Evolutionary conservation across 2,888 invertebrate species (phyloP).

Genomic region (Tetragnatha montana): DNA sequence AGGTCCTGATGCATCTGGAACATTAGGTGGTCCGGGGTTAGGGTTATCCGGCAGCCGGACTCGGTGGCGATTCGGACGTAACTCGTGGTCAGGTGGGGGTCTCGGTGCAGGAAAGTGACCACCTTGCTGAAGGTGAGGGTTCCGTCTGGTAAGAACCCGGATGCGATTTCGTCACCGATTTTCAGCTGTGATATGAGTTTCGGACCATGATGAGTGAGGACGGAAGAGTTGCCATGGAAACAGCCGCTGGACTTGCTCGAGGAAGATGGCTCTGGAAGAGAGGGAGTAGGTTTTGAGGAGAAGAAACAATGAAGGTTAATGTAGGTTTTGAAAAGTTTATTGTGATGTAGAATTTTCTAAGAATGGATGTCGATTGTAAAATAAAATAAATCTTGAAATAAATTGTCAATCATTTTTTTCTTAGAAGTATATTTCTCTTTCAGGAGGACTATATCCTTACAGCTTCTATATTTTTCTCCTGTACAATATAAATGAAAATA

Average conservation of each 20-base stretch:
- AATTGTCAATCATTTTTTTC: too few species aligned
- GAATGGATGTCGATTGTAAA: too few species aligned
- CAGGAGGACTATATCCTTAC: too few species aligned
- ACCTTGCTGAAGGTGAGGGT: slow-evolving; percentile 89
- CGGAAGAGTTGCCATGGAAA: slow-evolving; percentile 87
- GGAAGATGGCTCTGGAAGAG: slow-evolving; percentile 88
- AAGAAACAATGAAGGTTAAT: not conserved
- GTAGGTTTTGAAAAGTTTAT: not conserved
- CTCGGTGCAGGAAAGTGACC: slow-evolving; percentile 90
- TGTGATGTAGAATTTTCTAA: too few species aligned
- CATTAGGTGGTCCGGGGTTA: slow-evolving; percentile 91
- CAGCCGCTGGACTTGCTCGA: slow-evolving; percentile 92
- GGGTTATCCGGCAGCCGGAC: slow-evolving; percentile 84
- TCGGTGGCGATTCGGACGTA: slow-evolving; percentile 80
- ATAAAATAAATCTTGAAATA: too few species aligned
- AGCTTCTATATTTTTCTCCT: too few species aligned
- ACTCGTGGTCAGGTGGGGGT: slow-evolving; percentile 79
- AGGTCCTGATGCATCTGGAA: slow-evolving; percentile 76
- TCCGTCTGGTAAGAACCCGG: slow-evolving; percentile 80
- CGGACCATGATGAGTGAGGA: slow-evolving; percentile 82
- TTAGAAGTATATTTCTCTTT: too few species aligned
- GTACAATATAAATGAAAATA: too few species aligned
- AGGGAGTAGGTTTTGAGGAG: not conserved
- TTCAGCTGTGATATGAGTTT: slow-evolving; percentile 81
- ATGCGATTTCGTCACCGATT: slow-evolving; percentile 87